Percentiles rank a stretch among this genome's conserved stretches.
Evolutionary conservation across 2,113 vertebrate species (phyloP).

Genomic region (Puma concolor): DNA sequence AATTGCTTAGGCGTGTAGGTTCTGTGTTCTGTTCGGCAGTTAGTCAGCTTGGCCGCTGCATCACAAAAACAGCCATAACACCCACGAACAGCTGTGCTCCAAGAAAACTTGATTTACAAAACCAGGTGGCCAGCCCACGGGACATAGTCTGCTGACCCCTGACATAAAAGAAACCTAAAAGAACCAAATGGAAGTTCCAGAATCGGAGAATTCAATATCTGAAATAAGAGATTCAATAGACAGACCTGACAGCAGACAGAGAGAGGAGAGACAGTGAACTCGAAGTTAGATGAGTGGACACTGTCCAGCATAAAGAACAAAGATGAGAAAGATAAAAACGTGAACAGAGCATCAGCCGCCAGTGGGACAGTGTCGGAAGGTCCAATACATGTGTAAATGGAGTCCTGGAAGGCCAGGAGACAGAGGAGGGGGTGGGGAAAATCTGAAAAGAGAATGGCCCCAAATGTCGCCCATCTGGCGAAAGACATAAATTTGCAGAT

Average conservation of each 20-base stretch:
- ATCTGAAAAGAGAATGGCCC: neutral
- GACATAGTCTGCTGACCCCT: neutral
- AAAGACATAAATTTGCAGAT: neutral
- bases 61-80: rapidly evolving
- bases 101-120: neutral
- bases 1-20: neutral
- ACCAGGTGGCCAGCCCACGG: neutral
- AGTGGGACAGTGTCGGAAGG: neutral
- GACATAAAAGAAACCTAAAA: neutral
- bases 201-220: neutral
- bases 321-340: neutral
- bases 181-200: neutral
- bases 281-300: neutral
- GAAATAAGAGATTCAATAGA: neutral
- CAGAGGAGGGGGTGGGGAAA: neutral
- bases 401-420: neutral
- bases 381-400: rapidly evolving
- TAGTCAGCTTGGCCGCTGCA: neutral
- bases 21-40: too few relatives aligned
- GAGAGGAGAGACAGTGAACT: neutral
- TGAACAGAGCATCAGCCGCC: neutral
- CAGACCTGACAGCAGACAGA: neutral
- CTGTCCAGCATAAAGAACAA: neutral
- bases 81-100: neutral
- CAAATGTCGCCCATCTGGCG: neutral